Evolutionary conservation across 2,888 invertebrate genomes (phyloP).

Genomic region (Anthophora plumipes): DNA sequence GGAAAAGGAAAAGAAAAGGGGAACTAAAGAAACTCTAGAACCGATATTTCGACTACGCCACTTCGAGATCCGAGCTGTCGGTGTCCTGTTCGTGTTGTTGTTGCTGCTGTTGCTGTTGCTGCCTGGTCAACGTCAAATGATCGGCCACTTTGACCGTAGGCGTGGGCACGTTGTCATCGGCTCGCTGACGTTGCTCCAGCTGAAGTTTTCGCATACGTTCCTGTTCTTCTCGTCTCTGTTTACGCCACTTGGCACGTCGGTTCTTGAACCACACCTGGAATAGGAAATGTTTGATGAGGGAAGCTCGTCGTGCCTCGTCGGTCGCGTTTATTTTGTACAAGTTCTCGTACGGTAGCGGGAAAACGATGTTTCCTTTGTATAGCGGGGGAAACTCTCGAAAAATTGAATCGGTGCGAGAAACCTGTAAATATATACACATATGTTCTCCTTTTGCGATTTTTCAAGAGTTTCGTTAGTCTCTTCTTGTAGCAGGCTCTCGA

Average conservation of each 20-base stretch:
- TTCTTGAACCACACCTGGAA: constrained; percentile 98
- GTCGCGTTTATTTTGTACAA: constrained; percentile 18
- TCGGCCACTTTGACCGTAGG: constrained; percentile 76
- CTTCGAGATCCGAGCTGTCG: constrained; percentile 93
- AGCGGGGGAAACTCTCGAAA: not conserved
- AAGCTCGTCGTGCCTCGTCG: constrained; percentile 5
- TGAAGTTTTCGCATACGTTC: constrained; percentile 93
- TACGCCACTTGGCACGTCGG: constrained; percentile 97
- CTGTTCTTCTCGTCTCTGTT: constrained; percentile 96
- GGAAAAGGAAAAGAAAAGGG: not conserved
- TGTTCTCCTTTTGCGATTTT: not conserved
- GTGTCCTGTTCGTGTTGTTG: constrained; percentile 75
- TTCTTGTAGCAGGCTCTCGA: not conserved
- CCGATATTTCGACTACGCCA: constrained; percentile 86
- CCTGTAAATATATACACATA: constrained; percentile 12
- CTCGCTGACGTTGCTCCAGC: constrained; percentile 88
- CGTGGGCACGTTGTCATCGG: constrained; percentile 78
- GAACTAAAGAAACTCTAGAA: constrained; percentile 10
- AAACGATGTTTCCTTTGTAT: constrained; percentile 5
- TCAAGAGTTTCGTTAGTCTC: not conserved
- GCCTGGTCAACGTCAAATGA: constrained; percentile 75
- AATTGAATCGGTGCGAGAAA: not conserved
- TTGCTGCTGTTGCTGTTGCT: constrained; percentile 63
- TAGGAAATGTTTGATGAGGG: constrained; percentile 51
- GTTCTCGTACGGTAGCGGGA: constrained; percentile 4